Evolutionary conservation across 2,113 vertebrate genomes (phyloP), one percentile per base, ranked within the genome.

Genomic region (Elephantulus edwardii): DNA sequence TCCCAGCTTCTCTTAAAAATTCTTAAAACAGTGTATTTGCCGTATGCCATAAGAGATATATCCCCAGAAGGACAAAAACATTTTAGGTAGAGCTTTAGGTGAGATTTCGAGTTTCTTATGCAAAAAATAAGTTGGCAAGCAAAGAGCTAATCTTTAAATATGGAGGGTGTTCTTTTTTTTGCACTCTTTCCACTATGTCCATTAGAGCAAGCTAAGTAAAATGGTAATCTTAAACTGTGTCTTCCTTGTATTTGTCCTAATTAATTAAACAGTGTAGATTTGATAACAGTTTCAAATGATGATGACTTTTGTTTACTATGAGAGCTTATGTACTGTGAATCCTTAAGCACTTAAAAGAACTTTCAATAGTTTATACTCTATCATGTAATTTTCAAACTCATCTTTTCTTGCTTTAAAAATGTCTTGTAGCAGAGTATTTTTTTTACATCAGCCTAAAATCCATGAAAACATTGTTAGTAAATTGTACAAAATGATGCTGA

Each of bases 41-140:
- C 60, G 62, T 85, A 30, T 33, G 7, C 48, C 52, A 44, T 56
- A 71, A 81, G 88, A n/a, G 33, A 56, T 50, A 26, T 26, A 82
- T 66, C 58, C 52, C 68, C 66, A 78, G 30, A 35, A 91, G 26
- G 5, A 79, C 87, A 96, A 86, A 66, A 58, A 40, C 0, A 0
- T 76, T 82, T 84, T 38, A 88, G 56, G 12, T 46, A 6, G 44
- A 88, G 76, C 90, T 95, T 38, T 40, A 83, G 48, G 3, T 0
- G 13, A 35, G 9, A 44, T 35, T 96, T 83, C 68, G 52, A 95
- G 74, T 52, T 80, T 44, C 7, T 94, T 77, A 82, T 93, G 77
- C 74, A 88, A 46, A 86, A 30, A 93, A 89, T 75, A 70, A 94
- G 50, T 74, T 83, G 76, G 22, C 79, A 77, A 42, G 79, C 75